Base-by-base conservation (phyloP, 2,888 invertebrate species). In the Hypselothyrea guttata region DNA sequence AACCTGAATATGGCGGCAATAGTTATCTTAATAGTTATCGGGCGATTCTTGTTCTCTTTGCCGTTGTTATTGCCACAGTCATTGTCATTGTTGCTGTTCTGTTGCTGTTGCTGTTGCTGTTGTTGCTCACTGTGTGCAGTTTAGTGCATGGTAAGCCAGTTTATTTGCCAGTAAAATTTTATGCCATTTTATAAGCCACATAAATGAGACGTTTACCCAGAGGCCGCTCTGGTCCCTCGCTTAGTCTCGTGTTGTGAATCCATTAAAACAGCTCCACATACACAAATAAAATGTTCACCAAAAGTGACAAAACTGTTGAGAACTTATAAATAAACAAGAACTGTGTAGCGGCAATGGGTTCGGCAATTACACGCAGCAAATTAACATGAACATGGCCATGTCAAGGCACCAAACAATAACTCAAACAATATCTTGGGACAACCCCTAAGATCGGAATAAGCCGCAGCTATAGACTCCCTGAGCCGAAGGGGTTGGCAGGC, bases 11-110 rank as follows among this genome's bases (percentile, higher is more conserved):
- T 66, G 75, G 78, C 63, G 62, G 57, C 51, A 62, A 62, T 61
- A 59, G 72, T 78, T 77, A 83, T 79, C 85, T 84, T 78, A 75
- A 84, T 72, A 84, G 85, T 79, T 84, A 79, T 83, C 85, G 75
- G 71, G 28, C 79, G 71, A 60, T 84, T 73, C 51, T 53, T 72
- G 56, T 61, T 76, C 57, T 18, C 37, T 22, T 57, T 56, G 64
- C 41, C 54, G 22, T 55, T 44, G n/a, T 37, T 45, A 15, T 35
- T 34, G 4, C 28, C 30, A 15, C 7, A 12, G 28, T 30, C 4
- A 27, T 28, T 41, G 27, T 38, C 28, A 34, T 35, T 48, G 18
- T 13, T 37, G 12, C 45, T 45, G 40, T 47, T 55, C 35, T 58
- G 45, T 52, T 57, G 40, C n/a, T 34, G 16, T 51, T 41, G 27